Evolutionary conservation across 2,797 vertebrate genomes (phyloP).

Genomic region (Pitangus sulphuratus): DNA sequence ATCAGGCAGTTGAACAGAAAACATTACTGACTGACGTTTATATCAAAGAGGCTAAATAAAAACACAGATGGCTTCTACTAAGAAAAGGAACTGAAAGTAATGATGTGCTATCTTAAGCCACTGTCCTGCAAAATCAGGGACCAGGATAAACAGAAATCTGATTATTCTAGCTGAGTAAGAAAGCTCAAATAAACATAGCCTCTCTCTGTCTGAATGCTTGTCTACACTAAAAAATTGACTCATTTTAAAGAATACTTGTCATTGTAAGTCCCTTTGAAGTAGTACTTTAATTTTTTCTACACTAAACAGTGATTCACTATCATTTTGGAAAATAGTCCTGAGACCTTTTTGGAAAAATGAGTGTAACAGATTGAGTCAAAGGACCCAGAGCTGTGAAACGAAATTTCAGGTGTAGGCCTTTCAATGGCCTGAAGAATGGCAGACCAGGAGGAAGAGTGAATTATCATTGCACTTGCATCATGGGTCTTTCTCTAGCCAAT

Average conservation of each 20-base stretch:
- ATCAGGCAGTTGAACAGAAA: neutral
- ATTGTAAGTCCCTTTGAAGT: neutral
- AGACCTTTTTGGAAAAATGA: neutral
- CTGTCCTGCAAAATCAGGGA: constrained; percentile 55
- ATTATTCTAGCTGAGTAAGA: constrained; percentile 63
- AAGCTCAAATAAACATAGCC: constrained; percentile 21
- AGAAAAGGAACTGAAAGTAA: constrained; percentile 60
- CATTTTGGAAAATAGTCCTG: neutral
- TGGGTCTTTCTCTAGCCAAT: neutral
- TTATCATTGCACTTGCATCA: neutral
- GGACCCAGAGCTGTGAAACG: neutral
- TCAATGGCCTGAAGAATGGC: neutral
- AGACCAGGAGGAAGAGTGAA: neutral
- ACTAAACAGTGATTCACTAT: neutral
- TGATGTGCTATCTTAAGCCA: constrained; percentile 66
- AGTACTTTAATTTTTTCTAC: neutral
- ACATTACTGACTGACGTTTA: constrained; percentile 11
- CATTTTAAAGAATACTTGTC: neutral
- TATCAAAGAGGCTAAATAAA: constrained; percentile 66
- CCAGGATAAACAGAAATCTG: constrained; percentile 63
- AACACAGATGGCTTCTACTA: constrained; percentile 65
- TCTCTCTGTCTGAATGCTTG: neutral
- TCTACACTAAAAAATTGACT: neutral
- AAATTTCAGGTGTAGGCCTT: neutral
- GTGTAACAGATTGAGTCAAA: neutral